Evolutionary conservation across 2,797 vertebrate species (phyloP), one percentile per base, ranked within the genome.

Genomic region (Tapirus indicus): DNA sequence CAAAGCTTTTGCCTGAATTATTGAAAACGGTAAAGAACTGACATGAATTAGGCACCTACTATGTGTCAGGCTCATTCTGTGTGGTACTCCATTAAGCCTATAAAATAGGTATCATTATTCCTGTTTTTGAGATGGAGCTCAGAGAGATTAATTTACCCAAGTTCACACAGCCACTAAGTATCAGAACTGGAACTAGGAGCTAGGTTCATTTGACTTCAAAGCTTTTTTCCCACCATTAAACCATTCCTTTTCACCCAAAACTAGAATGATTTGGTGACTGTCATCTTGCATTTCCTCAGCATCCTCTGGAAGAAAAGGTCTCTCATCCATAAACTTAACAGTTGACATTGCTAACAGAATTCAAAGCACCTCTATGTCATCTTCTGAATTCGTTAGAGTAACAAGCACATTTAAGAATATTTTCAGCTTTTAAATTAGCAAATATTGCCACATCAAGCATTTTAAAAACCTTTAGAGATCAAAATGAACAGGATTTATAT

Each of bases 361-460:
- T 86, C 49, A 41, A 23, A 44, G 27, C 20, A 41, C 18, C 69
- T 69, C 23, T 6, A 0, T 11, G 35, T 68, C 44, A 25, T 64
- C 83, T 35, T 95, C 80, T 83, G 23, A 20, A 25, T 71, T 85
- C 21, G 29, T 47, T 35, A 80, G 54, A 93, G 27, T 84, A 95
- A 89, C 56, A 49, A 95, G 25, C 78, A 64, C 72, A 79, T 29
- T 79, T 74, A 71, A 85, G 66, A 94, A 78, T 66, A 79, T 75
- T 93, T 79, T 38, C 25, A 72, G 41, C 35, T 17, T 88, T 96
- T 97, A 97, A 91, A 62, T 87, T 35, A 84, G 38, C 62, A 91
- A 72, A 88, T 89, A 95, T 25, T 80, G 54, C 72, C 32, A 71
- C 41, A 69, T 35, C 21, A 58, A 74, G 38, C 91, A 88, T 95